Conservation (phyloP, 2,113 vertebrate species). For the Tachycineta bicolor region DNA sequence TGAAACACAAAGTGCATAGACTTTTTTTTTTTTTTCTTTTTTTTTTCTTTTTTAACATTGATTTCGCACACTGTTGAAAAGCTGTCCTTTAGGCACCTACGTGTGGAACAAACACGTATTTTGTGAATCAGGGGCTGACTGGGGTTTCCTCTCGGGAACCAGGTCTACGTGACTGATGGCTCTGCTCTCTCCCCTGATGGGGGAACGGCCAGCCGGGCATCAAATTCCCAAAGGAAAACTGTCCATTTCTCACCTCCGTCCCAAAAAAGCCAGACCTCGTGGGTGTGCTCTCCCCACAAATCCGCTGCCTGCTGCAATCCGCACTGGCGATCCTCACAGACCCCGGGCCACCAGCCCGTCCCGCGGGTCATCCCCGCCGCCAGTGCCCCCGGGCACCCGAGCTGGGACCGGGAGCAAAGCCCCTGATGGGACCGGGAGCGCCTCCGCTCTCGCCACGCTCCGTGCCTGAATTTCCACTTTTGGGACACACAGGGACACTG, state of each 20-base stretch:
- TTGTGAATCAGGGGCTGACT: not conserved
- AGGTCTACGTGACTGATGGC: not conserved
- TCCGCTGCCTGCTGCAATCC: too few relatives aligned
- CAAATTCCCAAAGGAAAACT: not conserved
- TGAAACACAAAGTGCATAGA: not conserved
- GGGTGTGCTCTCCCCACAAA: not conserved
- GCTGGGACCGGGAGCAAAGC: not conserved
- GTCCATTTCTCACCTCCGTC: not conserved
- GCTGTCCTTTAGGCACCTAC: not conserved
- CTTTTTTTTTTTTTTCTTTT: not conserved
- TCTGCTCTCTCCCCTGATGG: not conserved
- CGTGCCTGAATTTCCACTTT: not conserved
- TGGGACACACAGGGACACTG: accelerated
- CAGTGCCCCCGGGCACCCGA: not conserved
- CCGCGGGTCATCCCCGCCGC: not conserved
- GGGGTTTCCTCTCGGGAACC: not conserved
- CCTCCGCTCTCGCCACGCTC: too few relatives aligned
- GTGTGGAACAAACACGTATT: not conserved
- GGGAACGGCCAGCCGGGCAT: not conserved
- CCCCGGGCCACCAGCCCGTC: not conserved
- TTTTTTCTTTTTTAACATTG: not conserved
- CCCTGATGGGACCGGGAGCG: not conserved
- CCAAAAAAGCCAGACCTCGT: not conserved
- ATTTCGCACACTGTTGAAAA: not conserved
- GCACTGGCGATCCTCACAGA: not conserved